Evolutionary conservation across 2,888 invertebrate genomes (phyloP), one percentile per base, ranked within the genome.

Genomic region (Poecilus cupreus): DNA sequence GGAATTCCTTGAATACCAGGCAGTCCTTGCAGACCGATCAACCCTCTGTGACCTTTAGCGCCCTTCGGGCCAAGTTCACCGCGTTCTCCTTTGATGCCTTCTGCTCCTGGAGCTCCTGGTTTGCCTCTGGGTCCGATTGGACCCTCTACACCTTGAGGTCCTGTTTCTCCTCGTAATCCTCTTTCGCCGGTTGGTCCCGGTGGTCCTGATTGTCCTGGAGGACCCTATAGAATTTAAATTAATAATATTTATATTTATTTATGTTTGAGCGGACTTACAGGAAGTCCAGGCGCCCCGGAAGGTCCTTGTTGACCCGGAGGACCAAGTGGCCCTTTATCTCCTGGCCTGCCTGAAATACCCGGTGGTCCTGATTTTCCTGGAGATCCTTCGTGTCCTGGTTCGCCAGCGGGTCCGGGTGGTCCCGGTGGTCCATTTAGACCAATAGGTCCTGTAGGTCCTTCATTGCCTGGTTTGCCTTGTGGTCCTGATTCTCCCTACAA

Each of bases 11-110:
- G 91, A 0, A 91, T 88, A 8, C 97, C 97, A 0, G 94, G 91
- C 85, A 95, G 89, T 18, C 97, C 97, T 85, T 96, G 96, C 39
- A 96, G 88, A 4, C 97, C 96, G 83, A 94, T 94, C 49, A 96
- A 89, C n/a, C 96, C 96, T 49, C 95, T 91, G 86, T 96, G 96
- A 5, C 96, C 96, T 87, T 96, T 96, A 1, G 92, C 89, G 20
- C 96, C 96, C 86, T 94, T 93, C 0, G 92, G 90, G 1, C 96
- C 96, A 0, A 89, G 82, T 83, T 93, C 93, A 54, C 89, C 89
- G 10, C 87, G 85, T 78, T 89, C 89, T 68, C 93, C 93, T 84
- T 95, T 95, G 0, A 89, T 86, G 2, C 97, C 97, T 86, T 95
- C 94, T 1, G 92, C 86, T 0, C 97, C 97, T 24, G 93, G 90